Evolutionary conservation across 2,797 vertebrate species (phyloP).

Genomic region (Sebastes matsubarae): DNA sequence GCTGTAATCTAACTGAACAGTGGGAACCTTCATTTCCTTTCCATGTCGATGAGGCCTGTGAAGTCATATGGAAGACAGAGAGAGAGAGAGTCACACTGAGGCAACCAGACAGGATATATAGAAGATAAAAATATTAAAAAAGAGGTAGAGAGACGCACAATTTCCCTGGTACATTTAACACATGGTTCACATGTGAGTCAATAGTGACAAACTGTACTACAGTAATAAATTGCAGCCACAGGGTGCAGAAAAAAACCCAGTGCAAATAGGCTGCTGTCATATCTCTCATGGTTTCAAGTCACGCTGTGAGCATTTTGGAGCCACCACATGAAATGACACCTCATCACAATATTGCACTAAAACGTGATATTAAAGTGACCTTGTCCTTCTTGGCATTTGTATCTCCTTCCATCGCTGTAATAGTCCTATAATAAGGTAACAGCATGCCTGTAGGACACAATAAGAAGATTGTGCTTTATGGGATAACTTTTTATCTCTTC

Average conservation of each 20-base stretch:
- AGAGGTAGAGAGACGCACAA: neutral
- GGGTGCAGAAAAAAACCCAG: neutral
- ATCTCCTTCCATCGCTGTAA: neutral
- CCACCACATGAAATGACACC: neutral
- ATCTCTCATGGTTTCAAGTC: neutral
- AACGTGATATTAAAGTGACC: slow-evolving; percentile 3
- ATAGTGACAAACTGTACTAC: neutral
- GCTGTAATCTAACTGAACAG: slow-evolving; percentile 18
- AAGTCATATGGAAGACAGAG: neutral
- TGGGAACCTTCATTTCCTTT: slow-evolving; percentile 12
- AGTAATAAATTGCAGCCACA: neutral
- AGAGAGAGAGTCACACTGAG: neutral
- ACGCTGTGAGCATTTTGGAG: slow-evolving; percentile 23
- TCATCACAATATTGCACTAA: slow-evolving; percentile 6
- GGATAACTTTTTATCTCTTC: neutral
- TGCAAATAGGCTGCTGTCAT: neutral
- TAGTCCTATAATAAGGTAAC: neutral
- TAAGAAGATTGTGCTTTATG: neutral
- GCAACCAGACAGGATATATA: neutral
- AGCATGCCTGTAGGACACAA: neutral
- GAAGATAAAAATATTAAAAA: neutral
- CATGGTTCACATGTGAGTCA: slow-evolving; percentile 19
- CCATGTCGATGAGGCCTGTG: neutral
- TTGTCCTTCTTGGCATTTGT: neutral
- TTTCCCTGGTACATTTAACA: slow-evolving; percentile 35